Percentiles rank a stretch among this genome's conserved stretches.
These are phyloP conservation scores for Aleadryas rufinucha DNA, from an alignment of 2,113 vertebrate species.

Conservation along the genomic window DNA sequence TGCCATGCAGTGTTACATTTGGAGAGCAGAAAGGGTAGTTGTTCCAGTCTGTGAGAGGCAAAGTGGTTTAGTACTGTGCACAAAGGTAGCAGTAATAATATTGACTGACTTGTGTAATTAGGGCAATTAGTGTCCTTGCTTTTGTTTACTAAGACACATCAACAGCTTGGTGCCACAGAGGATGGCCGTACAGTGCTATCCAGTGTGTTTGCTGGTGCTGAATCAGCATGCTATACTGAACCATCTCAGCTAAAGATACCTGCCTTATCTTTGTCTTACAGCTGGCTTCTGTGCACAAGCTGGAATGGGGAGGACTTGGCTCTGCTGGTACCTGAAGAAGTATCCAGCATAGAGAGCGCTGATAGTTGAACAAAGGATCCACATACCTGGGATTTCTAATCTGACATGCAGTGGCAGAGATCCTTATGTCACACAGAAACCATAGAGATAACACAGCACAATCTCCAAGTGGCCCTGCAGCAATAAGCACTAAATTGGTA, in stretches of 20 bases:
- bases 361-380: constrained; percentile 28
- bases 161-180: neutral
- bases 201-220: neutral
- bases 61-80: neutral
- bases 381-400: neutral
- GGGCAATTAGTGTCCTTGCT: neutral
- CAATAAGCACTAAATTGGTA: constrained; percentile 27
- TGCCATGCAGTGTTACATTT: neutral
- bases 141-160: neutral
- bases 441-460: neutral
- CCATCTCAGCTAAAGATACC: neutral
- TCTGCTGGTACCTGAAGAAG: constrained; percentile 65
- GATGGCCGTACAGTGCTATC: neutral
- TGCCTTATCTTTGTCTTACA: constrained; percentile 33
- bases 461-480: neutral
- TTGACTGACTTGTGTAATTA: neutral
- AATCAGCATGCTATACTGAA: neutral
- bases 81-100: neutral
- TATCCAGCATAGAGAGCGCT: constrained; percentile 37
- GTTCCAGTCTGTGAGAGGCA: neutral
- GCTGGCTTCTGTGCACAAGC: constrained; percentile 54
- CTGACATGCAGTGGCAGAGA: neutral
- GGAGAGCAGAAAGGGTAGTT: neutral
- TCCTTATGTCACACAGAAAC: neutral
- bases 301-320: constrained; percentile 50